phyloP scores from a whole-genome alignment of 2,797 vertebrate species.

The Pseudochromis fuscus region DNA sequence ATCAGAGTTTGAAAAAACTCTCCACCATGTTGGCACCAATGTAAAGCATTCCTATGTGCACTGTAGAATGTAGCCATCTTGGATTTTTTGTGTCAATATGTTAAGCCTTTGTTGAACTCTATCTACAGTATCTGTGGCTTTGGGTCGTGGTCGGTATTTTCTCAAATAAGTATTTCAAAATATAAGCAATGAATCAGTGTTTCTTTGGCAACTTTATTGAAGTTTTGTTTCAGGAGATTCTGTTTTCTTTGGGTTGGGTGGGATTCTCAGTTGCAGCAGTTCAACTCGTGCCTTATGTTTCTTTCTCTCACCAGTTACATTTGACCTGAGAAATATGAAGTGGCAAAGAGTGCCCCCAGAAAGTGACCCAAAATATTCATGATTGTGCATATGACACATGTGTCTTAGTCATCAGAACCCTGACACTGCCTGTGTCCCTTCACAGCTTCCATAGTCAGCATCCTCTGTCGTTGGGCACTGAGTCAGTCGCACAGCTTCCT shows the following conservation, averaged over 20 bases:
- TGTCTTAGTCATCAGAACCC: constrained; percentile 72
- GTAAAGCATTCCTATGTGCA: constrained; percentile 77
- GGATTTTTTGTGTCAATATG: constrained; percentile 66
- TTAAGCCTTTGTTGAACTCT: constrained; percentile 72
- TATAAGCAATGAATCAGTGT: constrained; percentile 75
- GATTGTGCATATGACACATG: constrained; percentile 70
- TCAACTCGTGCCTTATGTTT: constrained; percentile 89
- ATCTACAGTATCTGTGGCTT: constrained; percentile 68
- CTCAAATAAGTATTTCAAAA: constrained; percentile 67
- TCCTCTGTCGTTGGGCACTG: constrained; percentile 53
- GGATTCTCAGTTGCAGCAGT: constrained; percentile 77
- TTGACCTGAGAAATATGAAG: constrained; percentile 72
- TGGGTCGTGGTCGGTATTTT: constrained; percentile 65
- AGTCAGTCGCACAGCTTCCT: constrained; percentile 37
- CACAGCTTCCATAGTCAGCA: constrained; percentile 64
- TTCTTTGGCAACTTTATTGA: constrained; percentile 62
- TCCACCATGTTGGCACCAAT: constrained; percentile 73
- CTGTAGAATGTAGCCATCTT: constrained; percentile 81
- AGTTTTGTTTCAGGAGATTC: constrained; percentile 61
- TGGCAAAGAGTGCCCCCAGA: constrained; percentile 62
- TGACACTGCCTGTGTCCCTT: constrained; percentile 65
- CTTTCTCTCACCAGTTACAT: constrained; percentile 83
- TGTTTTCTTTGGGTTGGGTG: constrained; percentile 60
- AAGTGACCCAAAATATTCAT: constrained; percentile 61
- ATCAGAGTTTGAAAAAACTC: constrained; percentile 74